Base-by-base conservation (phyloP, 2,113 vertebrate species). In the Myxocyprinus asiaticus region DNA sequence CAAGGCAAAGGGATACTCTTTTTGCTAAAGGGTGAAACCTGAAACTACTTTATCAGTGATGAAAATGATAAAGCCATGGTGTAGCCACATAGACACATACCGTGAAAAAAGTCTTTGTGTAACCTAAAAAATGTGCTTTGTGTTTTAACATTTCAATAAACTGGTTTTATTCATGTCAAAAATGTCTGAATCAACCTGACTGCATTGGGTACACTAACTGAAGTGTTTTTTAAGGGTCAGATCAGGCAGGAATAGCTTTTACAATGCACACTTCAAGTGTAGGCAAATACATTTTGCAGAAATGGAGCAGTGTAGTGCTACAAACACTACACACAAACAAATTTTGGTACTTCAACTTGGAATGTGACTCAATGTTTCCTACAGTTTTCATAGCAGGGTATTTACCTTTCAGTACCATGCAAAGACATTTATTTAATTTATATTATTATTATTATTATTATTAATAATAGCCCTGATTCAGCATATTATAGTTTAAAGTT, bases 21-120 rank as follows among this genome's bases (percentile, higher is more conserved):
- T 33, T 17, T 67, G 65, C 33, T 82, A n/a, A 15, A 33, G 62
- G 77, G 45, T 11, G 53, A 79, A 61, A 80, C 33, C 10, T 15
- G 56, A 62, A 5, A 33, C 6, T n/a, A 15, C 51, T 61, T 71
- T 68, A 58, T 77, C 55, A 58, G 22, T 17, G 12, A 56, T 1
- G 1, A 55, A 12, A 6, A 9, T 2, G 6, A 48, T 6, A 33
- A 48, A 7, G 47, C 47, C 9, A 9, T 48, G 47, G 9, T 48
- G 5, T 48, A 48, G 47, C 47, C 47, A 9, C 47, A 48, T 33
- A 33, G 22, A 33, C 22, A 33, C 22, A 33, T 33, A 33, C 22
- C 22, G 22, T 33, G n/a, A 33, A 33, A 33, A 33, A 33, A 33
- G 22, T 1, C 22, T 33, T 33, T 33, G 3, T 33, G 22, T 33